Evolutionary conservation across 2,797 vertebrate species (phyloP), one percentile per base, ranked within the genome.

Genomic region (Sebastes aleutianus): DNA sequence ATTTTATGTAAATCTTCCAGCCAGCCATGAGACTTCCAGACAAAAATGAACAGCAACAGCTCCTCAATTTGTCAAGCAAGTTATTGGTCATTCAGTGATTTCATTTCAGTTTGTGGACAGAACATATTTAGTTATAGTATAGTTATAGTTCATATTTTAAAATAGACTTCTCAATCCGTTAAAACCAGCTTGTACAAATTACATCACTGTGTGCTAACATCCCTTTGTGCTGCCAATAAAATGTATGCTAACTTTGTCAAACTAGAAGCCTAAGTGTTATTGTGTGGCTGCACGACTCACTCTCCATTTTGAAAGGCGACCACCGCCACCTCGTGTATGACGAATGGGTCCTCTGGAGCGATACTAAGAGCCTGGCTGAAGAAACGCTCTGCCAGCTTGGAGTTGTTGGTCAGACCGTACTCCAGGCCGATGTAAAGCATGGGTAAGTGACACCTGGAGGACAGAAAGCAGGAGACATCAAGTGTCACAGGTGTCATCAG

Each of bases 291-390:
- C 8, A 13, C 74, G 84, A 96, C 99, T 98, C 95, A 99, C 99
- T 99, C 98, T 96, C 97, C 98, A 54, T 99, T 99, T 80, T 99
- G 99, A 95, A 99, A 99, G n/a, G 99, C 99, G 43, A 99, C 98
- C 84, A 99, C 99, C 0, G 98, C 99, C 83, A 99, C 97, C 91
- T 99, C 99, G 10, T 99, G 99, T 91, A 99, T 99, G 81, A 99
- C 98, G 72, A 99, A 99, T 1, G 99, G 99, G 85, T 99, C 99
- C 90, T 99, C 98, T 1, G 98, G 99, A 10, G 99, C 99, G 14
- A 99, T 97, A 83, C 98, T 99, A 29, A 99, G 95, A 74, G 99
- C 99, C 84, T 99, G 99, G 92, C 98, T 97, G 90, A 99, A 99
- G 95, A 99, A 99, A 9, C 98, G 96, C 79, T 99, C 99, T 1